Percentiles rank a stretch among this genome's conserved stretches.
Conservation (phyloP, 2,113 vertebrate genomes). For the Tenebrosternarchus preto region DNA sequence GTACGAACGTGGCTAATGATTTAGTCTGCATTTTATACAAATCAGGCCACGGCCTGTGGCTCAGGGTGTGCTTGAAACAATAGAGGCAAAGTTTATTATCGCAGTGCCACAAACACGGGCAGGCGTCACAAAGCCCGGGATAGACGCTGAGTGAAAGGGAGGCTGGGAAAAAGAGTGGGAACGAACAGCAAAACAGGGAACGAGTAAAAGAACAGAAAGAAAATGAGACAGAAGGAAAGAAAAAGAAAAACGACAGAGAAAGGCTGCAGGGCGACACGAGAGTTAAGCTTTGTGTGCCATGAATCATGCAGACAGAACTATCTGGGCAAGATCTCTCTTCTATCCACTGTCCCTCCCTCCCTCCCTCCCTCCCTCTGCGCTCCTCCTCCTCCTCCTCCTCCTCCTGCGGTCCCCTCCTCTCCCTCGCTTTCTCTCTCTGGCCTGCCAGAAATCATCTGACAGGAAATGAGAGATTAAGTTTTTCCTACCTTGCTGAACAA, state of each 20-base stretch:
- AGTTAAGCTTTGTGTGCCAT: neutral
- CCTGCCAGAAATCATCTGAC: constrained; percentile 92
- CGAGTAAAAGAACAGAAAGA: neutral
- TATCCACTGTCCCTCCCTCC: constrained; percentile 49
- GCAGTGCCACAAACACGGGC: constrained; percentile 22
- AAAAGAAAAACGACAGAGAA: neutral
- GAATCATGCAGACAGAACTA: neutral
- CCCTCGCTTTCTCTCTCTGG: constrained; percentile 61
- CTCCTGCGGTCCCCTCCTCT: constrained; percentile 39
- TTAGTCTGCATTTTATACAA: constrained; percentile 51
- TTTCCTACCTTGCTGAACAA: constrained; percentile 97
- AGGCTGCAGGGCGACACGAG: neutral
- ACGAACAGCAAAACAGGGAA: neutral
- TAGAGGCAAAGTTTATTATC: constrained; percentile 33
- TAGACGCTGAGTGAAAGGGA: neutral
- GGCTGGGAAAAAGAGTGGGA: neutral
- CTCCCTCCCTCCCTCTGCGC: constrained; percentile 33
- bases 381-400: constrained; percentile 30
- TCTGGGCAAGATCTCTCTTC: neutral
- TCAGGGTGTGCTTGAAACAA: constrained; percentile 43
- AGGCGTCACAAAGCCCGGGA: constrained; percentile 29
- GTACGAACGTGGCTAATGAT: constrained; percentile 51
- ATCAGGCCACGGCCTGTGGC: constrained; percentile 27
- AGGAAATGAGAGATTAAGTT: constrained; percentile 97
- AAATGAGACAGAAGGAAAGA: neutral